Base-by-base conservation (phyloP, 2,888 invertebrate species). In the Aromia moschata region DNA sequence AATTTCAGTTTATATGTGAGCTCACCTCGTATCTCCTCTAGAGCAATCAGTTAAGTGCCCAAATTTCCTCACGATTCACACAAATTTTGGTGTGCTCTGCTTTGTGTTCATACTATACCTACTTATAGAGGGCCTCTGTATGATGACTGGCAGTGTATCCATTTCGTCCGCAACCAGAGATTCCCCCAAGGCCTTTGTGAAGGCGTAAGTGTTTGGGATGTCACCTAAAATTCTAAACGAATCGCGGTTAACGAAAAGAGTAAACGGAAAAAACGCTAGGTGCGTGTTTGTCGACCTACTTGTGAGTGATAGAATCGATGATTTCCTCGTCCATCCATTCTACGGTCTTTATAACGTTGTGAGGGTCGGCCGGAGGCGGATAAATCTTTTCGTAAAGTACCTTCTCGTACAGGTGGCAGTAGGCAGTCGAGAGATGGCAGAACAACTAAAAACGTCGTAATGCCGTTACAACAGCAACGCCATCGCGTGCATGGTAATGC, bases 161-260 rank as follows among this genome's bases (percentile, higher is more conserved):
- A 92, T 90, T 44, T 92, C 87, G 73, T 94, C 92, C 0, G 89
- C 87, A 0, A 94, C 90, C 57, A 96, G 75, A 10, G 89, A 87
- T 80, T 98, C 97, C 0, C 94, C 92, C 10, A 98, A 80, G 0
- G 95, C 92, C 82, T 98, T 98, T 0, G 97, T 96, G 77, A 92
- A 96, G 0, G 96, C 94, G 77, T 97, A 97, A 0, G 95, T 94
- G 78, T 96, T 96, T 0, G 96, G 96, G 55, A 92, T 85, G 65
- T 88, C 86, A 36, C 91, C 89, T 73, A 90, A 80, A 58, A 93
- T 83, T 69, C 89, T 89, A 77, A 10, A 17, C n/a, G 12, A 1
- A 7, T 2, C 37, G 10, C 10, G 3, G 11, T 25, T 25, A 7
- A n/a, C n/a, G n/a, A n/a, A n/a, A n/a, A n/a, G n/a, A n/a, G n/a